These are phyloP conservation scores for Gymnothorax javanicus DNA, from an alignment of 2,797 vertebrate species.

Conservation along the genomic window DNA sequence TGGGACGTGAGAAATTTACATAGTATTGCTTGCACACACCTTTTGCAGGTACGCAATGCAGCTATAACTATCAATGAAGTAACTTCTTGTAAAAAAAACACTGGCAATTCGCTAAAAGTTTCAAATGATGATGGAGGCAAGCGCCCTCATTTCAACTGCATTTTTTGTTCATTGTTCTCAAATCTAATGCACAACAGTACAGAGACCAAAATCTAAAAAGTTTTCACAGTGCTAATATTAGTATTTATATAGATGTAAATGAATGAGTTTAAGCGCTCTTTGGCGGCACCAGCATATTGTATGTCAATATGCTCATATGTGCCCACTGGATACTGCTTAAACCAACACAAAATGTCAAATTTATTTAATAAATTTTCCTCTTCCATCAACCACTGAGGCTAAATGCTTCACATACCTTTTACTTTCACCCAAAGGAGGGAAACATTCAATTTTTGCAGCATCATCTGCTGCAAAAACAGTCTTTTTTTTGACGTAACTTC, in stretches of 20 bases:
- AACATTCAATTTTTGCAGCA: not conserved
- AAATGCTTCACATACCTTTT: not conserved
- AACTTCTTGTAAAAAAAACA: too few relatives aligned
- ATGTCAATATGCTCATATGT: not conserved
- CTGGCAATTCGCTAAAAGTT: too few relatives aligned
- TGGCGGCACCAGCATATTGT: not conserved
- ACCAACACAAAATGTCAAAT: not conserved
- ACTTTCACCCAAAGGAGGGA: not conserved
- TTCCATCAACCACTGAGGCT: not conserved
- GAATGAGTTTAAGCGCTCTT: not conserved
- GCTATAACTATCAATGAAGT: too few relatives aligned
- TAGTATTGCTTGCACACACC: not conserved
- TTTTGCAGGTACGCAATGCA: not conserved
- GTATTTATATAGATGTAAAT: not conserved
- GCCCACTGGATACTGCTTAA: not conserved
- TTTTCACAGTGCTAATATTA: too few relatives aligned
- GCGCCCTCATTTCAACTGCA: too few relatives aligned
- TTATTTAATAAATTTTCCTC: not conserved
- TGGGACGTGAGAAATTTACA: not conserved
- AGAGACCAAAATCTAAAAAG: too few relatives aligned
- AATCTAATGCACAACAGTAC: too few relatives aligned
- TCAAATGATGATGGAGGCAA: too few relatives aligned
- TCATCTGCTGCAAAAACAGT: not conserved
- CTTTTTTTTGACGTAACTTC: not conserved
- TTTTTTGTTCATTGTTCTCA: too few relatives aligned